Percentiles rank a stretch among this genome's conserved stretches.
Conservation (phyloP, 2,113 vertebrate genomes). For the Cheirogaleus medius region DNA sequence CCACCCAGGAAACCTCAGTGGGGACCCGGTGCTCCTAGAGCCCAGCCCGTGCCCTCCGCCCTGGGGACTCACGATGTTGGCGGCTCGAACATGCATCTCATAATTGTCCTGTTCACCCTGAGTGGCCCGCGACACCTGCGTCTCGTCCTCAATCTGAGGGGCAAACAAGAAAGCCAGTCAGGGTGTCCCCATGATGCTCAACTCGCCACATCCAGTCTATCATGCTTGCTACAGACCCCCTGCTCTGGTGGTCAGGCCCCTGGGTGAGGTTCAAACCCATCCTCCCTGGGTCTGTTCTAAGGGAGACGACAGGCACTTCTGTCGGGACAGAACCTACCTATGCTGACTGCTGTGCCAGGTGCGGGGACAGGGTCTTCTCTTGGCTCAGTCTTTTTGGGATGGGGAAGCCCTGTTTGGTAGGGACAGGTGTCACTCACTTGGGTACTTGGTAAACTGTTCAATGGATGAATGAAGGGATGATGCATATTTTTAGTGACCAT, state of each 20-base stretch:
- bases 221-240: accelerated
- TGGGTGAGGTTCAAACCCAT: accelerated
- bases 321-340: accelerated
- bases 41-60: accelerated
- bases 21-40: background rate
- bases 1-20: background rate
- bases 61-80: conserved; percentile 93
- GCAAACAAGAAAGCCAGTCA: background rate
- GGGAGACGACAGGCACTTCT: background rate
- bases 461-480: accelerated
- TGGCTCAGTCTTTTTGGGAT: background rate
- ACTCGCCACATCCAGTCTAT: accelerated
- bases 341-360: accelerated
- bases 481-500: background rate
- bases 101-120: conserved; percentile 98
- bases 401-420: background rate
- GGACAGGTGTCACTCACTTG: accelerated
- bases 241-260: accelerated
- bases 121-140: conserved; percentile 95
- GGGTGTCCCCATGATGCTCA: background rate
- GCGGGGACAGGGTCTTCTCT: background rate
- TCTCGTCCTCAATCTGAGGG: conserved; percentile 96
- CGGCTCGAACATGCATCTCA: conserved; percentile 98
- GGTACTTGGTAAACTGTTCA: background rate
- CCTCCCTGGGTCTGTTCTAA: accelerated